Conservation (phyloP, 2,797 vertebrate genomes). For the Phoeniculus purpureus region DNA sequence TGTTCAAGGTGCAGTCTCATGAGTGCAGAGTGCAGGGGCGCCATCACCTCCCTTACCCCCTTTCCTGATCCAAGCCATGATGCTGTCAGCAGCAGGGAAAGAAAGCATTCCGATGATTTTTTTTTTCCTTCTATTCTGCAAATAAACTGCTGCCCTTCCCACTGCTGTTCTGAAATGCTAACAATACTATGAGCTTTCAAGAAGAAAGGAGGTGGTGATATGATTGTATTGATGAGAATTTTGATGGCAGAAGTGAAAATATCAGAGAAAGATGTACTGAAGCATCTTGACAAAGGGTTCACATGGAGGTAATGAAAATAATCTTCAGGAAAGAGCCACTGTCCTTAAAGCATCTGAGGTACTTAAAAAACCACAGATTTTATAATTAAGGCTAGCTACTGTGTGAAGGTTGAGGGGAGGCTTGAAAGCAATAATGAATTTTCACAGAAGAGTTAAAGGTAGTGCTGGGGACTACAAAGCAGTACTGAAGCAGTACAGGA, state of each 20-base stretch:
- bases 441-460: not conserved
- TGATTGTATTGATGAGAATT: conserved; percentile 1
- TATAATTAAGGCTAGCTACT: conserved; percentile 8
- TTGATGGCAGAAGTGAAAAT: conserved; percentile 13
- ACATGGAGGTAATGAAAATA: not conserved
- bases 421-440: not conserved
- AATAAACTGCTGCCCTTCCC: not conserved
- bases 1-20: too few relatives aligned
- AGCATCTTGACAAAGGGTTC: not conserved
- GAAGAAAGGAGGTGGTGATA: not conserved
- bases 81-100: not conserved
- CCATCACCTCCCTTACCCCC: too few relatives aligned
- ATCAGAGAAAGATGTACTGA: not conserved
- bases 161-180: not conserved
- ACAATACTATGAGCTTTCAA: not conserved
- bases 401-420: not conserved
- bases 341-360: not conserved
- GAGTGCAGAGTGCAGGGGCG: too few relatives aligned
- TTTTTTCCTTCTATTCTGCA: not conserved
- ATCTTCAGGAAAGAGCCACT: not conserved
- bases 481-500: not conserved
- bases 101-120: not conserved
- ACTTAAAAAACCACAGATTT: conserved; percentile 8
- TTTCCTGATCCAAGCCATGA: too few relatives aligned
- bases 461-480: not conserved